phyloP scores from a whole-genome alignment of 2,888 invertebrate species.

The Taphrorychus bicolor region DNA sequence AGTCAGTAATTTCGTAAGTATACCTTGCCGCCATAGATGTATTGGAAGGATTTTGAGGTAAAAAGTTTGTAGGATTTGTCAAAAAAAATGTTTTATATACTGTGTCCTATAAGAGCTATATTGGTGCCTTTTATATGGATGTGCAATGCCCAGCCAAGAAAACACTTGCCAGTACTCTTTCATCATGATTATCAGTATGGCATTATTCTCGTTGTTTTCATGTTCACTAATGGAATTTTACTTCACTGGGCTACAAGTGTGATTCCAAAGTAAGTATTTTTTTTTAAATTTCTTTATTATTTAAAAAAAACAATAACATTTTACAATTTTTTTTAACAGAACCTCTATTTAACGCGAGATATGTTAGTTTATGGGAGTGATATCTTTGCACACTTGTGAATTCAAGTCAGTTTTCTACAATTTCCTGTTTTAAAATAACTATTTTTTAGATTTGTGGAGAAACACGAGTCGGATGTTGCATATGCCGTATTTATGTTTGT shows the following conservation, averaged over 20 bases:
- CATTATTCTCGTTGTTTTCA: conserved; percentile 39
- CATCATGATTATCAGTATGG: conserved; percentile 31
- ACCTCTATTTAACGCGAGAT: too few species aligned
- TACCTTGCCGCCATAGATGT: too few species aligned
- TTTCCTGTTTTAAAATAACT: background rate
- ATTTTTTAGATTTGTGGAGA: background rate
- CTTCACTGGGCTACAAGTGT: conserved; percentile 9
- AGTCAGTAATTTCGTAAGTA: background rate
- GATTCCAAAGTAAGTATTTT: conserved; percentile 29
- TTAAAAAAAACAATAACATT: too few species aligned
- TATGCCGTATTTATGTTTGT: background rate
- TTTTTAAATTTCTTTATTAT: too few species aligned
- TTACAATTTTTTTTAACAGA: too few species aligned
- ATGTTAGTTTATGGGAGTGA: too few species aligned
- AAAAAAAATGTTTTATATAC: too few species aligned
- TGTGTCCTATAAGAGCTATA: background rate
- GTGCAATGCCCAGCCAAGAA: conserved; percentile 28
- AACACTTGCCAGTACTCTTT: conserved; percentile 29
- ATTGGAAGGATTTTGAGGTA: too few species aligned
- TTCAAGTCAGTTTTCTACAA: too few species aligned
- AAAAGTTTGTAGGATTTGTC: background rate
- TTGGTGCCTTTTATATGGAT: conserved; percentile 38
- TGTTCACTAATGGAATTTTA: conserved; percentile 32
- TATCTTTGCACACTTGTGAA: too few species aligned
- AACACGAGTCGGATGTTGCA: background rate